A percentile compares a stretch with the other conserved stretches of the same genome.
Conservation (phyloP, 2,113 vertebrate species). For the Pandion haliaetus region DNA sequence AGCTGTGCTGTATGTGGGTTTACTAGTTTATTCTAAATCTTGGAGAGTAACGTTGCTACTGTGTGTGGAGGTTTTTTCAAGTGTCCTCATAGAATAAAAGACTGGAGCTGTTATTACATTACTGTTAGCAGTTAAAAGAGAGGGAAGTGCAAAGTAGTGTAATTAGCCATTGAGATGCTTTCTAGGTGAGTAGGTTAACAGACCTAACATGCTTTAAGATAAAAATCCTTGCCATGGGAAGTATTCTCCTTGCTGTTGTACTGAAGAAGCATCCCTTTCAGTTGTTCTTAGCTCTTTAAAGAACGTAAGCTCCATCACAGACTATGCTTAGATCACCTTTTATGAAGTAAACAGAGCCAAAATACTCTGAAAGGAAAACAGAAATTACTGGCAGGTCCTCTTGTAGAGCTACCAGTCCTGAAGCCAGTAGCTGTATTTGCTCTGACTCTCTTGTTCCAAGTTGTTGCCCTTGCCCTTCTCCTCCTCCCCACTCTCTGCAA, state of each 20-base stretch:
- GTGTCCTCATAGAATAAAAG: not conserved
- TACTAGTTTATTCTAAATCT: not conserved
- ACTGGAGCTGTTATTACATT: not conserved
- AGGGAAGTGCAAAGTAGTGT: not conserved
- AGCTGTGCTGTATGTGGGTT: not conserved
- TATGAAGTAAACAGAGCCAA: not conserved
- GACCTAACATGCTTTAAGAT: not conserved
- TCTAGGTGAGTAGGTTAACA: not conserved
- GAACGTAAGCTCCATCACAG: not conserved
- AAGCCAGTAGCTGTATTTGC: not conserved
- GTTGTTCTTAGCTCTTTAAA: not conserved
- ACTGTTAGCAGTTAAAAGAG: not conserved
- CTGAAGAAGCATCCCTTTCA: not conserved
- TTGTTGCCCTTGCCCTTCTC: not conserved
- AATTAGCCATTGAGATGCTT: not conserved
- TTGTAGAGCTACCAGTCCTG: not conserved
- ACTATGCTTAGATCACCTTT: not conserved
- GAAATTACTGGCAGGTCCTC: not conserved
- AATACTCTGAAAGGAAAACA: not conserved
- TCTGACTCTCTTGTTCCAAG: not conserved
- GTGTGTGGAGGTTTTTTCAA: not conserved
- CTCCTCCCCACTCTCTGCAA: not conserved
- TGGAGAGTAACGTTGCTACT: not conserved
- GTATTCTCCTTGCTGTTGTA: not conserved
- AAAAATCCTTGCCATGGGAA: not conserved